A percentile compares a stretch with the other conserved stretches of the same genome.
Evolutionary conservation across 2,113 vertebrate species (phyloP).

Genomic region (Pitta sordida): DNA sequence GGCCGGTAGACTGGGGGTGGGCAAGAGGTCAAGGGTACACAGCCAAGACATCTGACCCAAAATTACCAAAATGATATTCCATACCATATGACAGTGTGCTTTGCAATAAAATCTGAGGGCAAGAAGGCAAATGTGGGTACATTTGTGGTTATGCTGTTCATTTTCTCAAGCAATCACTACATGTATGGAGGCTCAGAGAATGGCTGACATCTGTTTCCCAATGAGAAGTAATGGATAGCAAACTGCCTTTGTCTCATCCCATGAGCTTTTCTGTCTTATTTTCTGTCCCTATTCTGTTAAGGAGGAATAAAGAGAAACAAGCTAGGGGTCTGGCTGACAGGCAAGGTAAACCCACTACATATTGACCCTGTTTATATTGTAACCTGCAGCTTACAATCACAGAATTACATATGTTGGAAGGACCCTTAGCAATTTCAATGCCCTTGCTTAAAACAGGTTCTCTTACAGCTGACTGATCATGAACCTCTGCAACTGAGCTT

Average conservation of each 20-base stretch:
- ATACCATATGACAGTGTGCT: not conserved
- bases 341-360: not conserved
- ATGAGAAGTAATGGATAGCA: not conserved
- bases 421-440: not conserved
- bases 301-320: not conserved
- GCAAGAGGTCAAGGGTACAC: not conserved
- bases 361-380: not conserved
- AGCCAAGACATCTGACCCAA: not conserved
- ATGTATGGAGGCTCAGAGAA: not conserved
- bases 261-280: not conserved
- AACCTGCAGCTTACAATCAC: not conserved
- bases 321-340: rapidly evolving
- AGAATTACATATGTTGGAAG: not conserved
- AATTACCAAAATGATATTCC: not conserved
- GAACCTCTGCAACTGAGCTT: not conserved
- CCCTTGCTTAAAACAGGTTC: not conserved
- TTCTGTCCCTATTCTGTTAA: not conserved
- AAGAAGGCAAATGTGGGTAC: rapidly evolving
- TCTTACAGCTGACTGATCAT: not conserved
- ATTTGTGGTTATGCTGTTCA: not conserved
- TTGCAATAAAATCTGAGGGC: not conserved
- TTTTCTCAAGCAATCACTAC: not conserved
- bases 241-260: not conserved
- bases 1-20: not conserved
- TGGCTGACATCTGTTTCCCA: not conserved